Base-by-base conservation (phyloP, 2,888 invertebrate species). In the Helleia helle region DNA sequence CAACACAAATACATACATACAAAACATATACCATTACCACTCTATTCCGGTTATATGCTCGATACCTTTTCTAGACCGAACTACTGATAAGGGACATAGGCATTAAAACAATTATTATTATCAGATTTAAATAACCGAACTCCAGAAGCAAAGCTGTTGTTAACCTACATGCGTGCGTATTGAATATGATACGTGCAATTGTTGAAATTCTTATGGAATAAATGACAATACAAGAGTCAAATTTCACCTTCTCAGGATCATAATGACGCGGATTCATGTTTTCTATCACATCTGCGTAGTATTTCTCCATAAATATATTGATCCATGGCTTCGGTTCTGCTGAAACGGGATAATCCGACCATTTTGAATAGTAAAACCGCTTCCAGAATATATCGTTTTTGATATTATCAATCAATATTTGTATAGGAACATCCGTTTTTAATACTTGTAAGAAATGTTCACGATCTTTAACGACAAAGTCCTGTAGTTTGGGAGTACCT, bases 381-480 rank as follows among this genome's bases (percentile, higher is more conserved):
- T 74, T 79, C 86, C 86, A 86, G 59, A 85, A 85, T 46, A 79
- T 65, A 47, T 86, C 80, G 54, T 68, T 76, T 57, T 74, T 71
- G 18, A 86, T 79, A 50, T 80, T 79, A 42, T 81, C 79, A 0
- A 80, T 80, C 46, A 86, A 58, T 46, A 80, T 68, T 56, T 75
- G 68, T 11, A 86, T 60, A 1, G 83, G 71, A 1, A 76, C 66
- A 44, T 77, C 57, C 1, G 74, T 75, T 28, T 74, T 62, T 12
- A 86, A 55, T 40, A 79, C 65, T 65, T 79, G 71, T 15, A 85
- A 50, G 49, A 86, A 81, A 13, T 67, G 55, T 53, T 84, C 77
- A 26, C 73, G 65, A 50, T 86, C 84, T 53, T 80, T 77, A 9
- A 71, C 58, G 39, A 76, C 59, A n/a, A 83, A 55, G 26, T 71